Conservation (phyloP, 2,888 invertebrate genomes). For the Eristalinus aeneus region DNA sequence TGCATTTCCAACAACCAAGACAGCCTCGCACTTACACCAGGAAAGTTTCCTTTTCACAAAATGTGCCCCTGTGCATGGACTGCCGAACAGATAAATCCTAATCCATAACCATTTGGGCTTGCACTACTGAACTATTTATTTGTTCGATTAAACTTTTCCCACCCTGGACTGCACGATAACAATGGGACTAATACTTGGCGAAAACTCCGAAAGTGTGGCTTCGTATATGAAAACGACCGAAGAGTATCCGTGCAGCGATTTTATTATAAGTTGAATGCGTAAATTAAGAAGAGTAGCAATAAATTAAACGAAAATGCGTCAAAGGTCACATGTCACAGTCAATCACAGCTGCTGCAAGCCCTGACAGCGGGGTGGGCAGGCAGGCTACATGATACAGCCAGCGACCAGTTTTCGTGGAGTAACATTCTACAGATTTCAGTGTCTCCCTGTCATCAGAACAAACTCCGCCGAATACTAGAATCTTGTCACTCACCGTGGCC, state of each 20-base stretch:
- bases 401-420: slow-evolving; percentile 83
- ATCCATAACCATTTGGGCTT: slow-evolving; percentile 43
- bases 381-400: slow-evolving; percentile 85
- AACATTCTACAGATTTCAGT: slow-evolving; percentile 85
- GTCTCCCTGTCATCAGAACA: slow-evolving; percentile 78
- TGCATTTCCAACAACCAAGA: slow-evolving; percentile 27
- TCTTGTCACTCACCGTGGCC: slow-evolving; percentile 72
- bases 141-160: slow-evolving; percentile 49
- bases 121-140: slow-evolving; percentile 43
- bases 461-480: slow-evolving; percentile 75
- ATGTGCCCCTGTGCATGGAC: slow-evolving; percentile 20
- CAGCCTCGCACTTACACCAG: slow-evolving; percentile 41
- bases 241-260: slow-evolving; percentile 22
- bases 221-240: background rate
- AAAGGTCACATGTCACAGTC: slow-evolving; percentile 37
- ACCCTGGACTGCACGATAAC: background rate
- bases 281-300: slow-evolving; percentile 27
- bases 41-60: slow-evolving; percentile 27
- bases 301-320: slow-evolving; percentile 24
- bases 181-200: background rate
- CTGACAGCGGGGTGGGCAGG: slow-evolving; percentile 85
- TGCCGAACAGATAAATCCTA: slow-evolving; percentile 25
- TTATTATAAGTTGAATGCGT: slow-evolving; percentile 32
- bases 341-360: slow-evolving; percentile 75
- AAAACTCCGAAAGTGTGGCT: background rate